A percentile compares a stretch with the other conserved stretches of the same genome.
Evolutionary conservation across 2,113 vertebrate species (phyloP).

Genomic region (Petaurus breviceps): DNA sequence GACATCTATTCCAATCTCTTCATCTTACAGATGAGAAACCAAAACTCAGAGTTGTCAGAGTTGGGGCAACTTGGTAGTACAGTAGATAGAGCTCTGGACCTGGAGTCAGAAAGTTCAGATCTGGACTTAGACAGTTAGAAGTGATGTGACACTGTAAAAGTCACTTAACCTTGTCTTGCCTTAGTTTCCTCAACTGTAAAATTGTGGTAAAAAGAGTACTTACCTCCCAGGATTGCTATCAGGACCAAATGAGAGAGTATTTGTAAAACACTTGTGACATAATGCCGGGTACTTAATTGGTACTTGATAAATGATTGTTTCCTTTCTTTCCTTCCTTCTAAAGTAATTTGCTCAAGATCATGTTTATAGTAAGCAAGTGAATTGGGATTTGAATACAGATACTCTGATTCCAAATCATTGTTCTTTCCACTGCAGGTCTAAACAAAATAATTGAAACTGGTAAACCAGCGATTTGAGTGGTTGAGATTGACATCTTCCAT

Average conservation of each 20-base stretch:
- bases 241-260: neutral
- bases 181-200: neutral
- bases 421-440: neutral
- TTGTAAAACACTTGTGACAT: neutral
- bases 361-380: neutral
- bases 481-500: neutral
- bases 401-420: neutral
- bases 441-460: neutral
- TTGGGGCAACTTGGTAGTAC: neutral
- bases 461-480: neutral
- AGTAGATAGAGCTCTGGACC: neutral
- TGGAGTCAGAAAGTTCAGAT: neutral
- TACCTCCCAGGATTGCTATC: neutral
- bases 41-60: neutral
- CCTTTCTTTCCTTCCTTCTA: neutral
- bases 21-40: constrained; percentile 4
- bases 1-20: neutral
- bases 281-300: neutral
- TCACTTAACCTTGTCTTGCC: neutral
- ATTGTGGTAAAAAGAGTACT: neutral
- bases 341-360: neutral
- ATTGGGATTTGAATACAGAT: neutral
- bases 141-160: neutral
- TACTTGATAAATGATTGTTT: no score
- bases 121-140: neutral